phyloP scores from a whole-genome alignment of 2,113 vertebrate genomes.

The Papio anubis region DNA sequence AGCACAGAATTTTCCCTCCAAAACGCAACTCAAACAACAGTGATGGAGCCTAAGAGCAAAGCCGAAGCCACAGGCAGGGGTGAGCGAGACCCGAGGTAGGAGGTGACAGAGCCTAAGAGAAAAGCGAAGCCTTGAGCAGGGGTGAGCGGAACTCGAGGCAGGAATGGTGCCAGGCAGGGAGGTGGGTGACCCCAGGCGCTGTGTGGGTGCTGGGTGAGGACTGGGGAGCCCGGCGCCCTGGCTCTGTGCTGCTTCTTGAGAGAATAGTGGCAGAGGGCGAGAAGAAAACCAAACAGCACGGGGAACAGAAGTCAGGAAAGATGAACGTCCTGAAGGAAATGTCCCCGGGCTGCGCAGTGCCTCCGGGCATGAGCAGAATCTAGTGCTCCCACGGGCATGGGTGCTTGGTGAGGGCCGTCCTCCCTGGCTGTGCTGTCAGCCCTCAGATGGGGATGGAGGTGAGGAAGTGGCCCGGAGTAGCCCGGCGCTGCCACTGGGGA shows the following conservation, averaged over 20 bases:
- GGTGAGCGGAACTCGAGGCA: too few relatives aligned
- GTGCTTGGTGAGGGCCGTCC: not conserved
- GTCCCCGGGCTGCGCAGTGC: not conserved
- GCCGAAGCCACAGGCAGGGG: rapidly evolving
- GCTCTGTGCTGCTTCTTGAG: not conserved
- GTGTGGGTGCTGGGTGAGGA: too few relatives aligned
- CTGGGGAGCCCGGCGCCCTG: too few relatives aligned
- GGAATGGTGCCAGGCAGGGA: too few relatives aligned
- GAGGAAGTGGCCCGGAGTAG: not conserved
- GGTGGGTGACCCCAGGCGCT: too few relatives aligned
- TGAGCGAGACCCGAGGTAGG: not conserved
- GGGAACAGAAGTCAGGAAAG: not conserved
- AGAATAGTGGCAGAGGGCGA: rapidly evolving
- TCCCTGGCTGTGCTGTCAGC: not conserved
- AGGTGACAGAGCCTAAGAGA: too few relatives aligned
- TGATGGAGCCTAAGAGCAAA: rapidly evolving
- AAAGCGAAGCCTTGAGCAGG: too few relatives aligned
- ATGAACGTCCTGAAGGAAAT: not conserved
- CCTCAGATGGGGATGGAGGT: not conserved
- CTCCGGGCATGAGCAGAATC: not conserved
- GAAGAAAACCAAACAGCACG: not conserved
- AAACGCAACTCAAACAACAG: not conserved
- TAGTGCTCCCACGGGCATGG: not conserved
- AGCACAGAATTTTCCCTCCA: not conserved
- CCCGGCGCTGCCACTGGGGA: not conserved